A percentile compares a stretch with the other conserved stretches of the same genome.
phyloP scores from a whole-genome alignment of 2,113 vertebrate genomes.

The Thomomys bottae region DNA sequence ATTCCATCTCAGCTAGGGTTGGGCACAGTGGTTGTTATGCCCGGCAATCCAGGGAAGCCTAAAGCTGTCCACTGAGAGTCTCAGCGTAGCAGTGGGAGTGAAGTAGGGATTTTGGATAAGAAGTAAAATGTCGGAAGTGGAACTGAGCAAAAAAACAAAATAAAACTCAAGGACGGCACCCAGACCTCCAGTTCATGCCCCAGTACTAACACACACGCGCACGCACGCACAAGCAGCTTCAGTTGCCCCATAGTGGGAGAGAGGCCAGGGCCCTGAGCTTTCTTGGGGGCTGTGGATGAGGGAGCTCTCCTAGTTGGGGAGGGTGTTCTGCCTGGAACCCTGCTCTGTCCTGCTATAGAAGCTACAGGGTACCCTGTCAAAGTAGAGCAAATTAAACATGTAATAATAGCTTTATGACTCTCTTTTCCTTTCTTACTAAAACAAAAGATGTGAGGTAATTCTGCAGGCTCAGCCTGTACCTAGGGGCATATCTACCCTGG shows the following conservation, averaged over 20 bases:
- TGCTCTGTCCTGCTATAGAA: rapidly evolving
- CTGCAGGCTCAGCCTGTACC: neutral
- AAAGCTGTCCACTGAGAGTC: too few species aligned
- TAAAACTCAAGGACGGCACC: too few species aligned
- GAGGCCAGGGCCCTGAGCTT: too few species aligned
- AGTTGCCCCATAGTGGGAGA: neutral
- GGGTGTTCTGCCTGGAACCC: too few species aligned
- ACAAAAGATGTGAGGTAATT: neutral
- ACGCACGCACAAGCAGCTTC: neutral
- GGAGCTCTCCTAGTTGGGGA: neutral
- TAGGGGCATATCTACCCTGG: conserved; percentile 55
- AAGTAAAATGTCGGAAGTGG: neutral
- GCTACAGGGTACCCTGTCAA: neutral
- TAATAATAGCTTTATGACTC: neutral
- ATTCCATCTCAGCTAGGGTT: too few species aligned
- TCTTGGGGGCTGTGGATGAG: neutral
- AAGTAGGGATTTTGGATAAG: neutral
- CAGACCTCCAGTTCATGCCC: too few species aligned
- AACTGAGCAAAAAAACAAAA: too few species aligned
- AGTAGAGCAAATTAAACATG: neutral
- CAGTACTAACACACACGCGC: too few species aligned
- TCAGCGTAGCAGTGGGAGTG: neutral
- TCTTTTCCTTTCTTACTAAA: neutral
- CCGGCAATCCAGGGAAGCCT: neutral
- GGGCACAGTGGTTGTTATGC: too few species aligned